Base-by-base conservation (phyloP, 2,888 invertebrate genomes). In the Xiphydria camelus region DNA sequence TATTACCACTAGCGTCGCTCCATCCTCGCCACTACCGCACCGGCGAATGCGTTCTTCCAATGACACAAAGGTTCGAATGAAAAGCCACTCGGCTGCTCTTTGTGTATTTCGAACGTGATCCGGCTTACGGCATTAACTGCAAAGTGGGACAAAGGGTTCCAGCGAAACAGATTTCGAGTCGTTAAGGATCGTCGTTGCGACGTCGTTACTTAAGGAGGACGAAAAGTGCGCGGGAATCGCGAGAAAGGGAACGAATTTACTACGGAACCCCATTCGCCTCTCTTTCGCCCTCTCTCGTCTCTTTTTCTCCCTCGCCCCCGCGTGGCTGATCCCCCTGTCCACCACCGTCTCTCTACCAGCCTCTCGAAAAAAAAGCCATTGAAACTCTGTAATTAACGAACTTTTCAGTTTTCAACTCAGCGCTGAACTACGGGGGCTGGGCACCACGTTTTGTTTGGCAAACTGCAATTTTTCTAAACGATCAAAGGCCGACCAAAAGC, bases 321-420 rank as follows among this genome's bases (percentile, higher is more conserved):
- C n/a, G n/a, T n/a, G n/a, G n/a, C 43, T 45, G 39, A 35, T 26
- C 47, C 43, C 41, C 45, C 47, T 38, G 47, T 47, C 41, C 39
- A 38, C 41, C 38, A 38, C 36, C 26, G 29, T 38, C 20, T 22
- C 22, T 25, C n/a, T 37, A 25, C 47, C 10, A 31, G 37, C 50
- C 47, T 47, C 41, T 38, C 47, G 47, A 50, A 34, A 21, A 41
- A 51, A 51, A 51, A 51, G 51, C 49, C 46, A 46, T 52, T 50
- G 25, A 57, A 62, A 61, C 61, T 62, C 59, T 53, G 62, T 62
- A 63, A 63, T 63, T 63, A 63, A 63, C 61, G 63, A 62, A 63
- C 63, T 63, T 62, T 63, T 53, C 51, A 58, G 58, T 53, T 61
- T 53, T 53, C 62, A 57, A 55, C 60, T 62, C 41, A 39, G 14